Conservation (phyloP, 2,888 invertebrate genomes). For the Celastrina argiolus region DNA sequence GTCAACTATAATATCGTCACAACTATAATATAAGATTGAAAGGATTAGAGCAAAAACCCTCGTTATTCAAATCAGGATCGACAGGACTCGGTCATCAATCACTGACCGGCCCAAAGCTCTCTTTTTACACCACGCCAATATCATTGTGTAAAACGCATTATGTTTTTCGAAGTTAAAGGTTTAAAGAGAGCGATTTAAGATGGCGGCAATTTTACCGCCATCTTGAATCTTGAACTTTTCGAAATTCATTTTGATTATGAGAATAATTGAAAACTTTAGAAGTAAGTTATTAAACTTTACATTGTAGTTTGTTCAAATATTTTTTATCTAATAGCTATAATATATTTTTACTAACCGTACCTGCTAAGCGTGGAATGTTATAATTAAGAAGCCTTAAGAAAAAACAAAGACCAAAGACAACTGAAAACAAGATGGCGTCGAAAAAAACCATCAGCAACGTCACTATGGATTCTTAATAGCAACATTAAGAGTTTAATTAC, state of each 20-base stretch:
- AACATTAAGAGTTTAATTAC: constrained; percentile 21
- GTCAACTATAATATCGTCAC: no score
- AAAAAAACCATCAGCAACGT: neutral
- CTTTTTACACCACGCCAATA: constrained; percentile 2
- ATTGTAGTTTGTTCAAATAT: no score
- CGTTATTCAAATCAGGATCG: constrained; percentile 12
- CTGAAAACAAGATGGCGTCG: neutral
- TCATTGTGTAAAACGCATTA: constrained; percentile 2
- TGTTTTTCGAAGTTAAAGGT: neutral
- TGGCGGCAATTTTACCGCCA: no score
- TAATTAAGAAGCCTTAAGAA: neutral
- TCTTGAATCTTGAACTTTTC: no score
- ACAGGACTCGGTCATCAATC: constrained; percentile 14
- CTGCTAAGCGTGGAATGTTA: no score
- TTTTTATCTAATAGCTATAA: no score
- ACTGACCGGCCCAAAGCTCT: constrained; percentile 13
- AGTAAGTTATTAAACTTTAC: no score
- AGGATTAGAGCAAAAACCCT: constrained; percentile 5
- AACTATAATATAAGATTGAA: constrained; percentile 6
- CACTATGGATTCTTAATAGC: constrained; percentile 19
- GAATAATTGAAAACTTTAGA: no score
- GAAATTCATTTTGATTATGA: no score
- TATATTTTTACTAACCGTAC: no score
- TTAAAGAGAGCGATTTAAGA: no score
- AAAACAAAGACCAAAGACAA: neutral